Conservation (phyloP, 2,113 vertebrate species). For the Boulengeromyrus knoepffleri region DNA sequence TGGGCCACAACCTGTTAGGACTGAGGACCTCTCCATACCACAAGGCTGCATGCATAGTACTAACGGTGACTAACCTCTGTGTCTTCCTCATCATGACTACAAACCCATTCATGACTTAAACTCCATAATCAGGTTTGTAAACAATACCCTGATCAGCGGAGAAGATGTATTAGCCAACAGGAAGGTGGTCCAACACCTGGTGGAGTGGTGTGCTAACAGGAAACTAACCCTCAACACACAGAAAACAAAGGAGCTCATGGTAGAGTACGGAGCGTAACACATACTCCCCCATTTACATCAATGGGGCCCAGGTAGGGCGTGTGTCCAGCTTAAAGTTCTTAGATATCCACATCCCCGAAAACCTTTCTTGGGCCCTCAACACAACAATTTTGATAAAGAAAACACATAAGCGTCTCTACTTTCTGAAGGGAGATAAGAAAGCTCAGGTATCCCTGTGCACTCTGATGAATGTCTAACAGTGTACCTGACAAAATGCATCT, state of each 20-base stretch:
- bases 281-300: background rate
- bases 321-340: background rate
- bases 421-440: too few relatives aligned
- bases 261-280: background rate
- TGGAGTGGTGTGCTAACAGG: background rate
- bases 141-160: conserved; percentile 7
- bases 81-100: background rate
- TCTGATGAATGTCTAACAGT: background rate
- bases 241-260: conserved; percentile 16
- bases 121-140: conserved; percentile 3
- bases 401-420: background rate
- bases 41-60: background rate
- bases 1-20: background rate
- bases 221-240: conserved; percentile 2
- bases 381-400: background rate
- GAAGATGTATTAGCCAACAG: conserved; percentile 6
- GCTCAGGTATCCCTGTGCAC: too few relatives aligned
- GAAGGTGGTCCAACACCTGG: conserved; percentile 13
- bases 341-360: background rate
- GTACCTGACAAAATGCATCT: background rate
- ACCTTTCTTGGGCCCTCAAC: background rate
- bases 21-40: background rate
- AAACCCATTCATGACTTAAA: conserved; percentile 1
- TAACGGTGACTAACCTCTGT: background rate
- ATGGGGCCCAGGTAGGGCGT: background rate